Evolutionary conservation across 2,113 vertebrate genomes (phyloP).

Genomic region (Percina caprodes): DNA sequence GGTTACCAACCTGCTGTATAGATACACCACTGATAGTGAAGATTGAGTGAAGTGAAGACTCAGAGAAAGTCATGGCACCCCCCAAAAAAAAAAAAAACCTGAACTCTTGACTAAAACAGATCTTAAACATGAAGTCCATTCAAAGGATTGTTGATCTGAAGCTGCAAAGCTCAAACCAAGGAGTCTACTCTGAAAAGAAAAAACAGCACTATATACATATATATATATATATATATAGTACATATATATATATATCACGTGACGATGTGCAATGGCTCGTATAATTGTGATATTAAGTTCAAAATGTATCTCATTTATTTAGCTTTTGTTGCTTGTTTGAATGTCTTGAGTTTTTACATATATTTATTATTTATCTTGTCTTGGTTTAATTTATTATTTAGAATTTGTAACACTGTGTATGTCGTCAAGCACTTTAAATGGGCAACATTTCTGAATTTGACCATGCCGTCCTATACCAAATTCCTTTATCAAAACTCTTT

Average conservation of each 20-base stretch:
- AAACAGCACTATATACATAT: slow-evolving; percentile 63
- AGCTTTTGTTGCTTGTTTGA: slow-evolving; percentile 81
- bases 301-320: slow-evolving; percentile 79
- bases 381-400: slow-evolving; percentile 61
- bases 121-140: slow-evolving; percentile 21
- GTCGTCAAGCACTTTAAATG: slow-evolving; percentile 86
- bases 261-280: slow-evolving; percentile 96
- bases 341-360: slow-evolving; percentile 79
- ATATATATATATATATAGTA: slow-evolving; percentile 56
- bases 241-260: slow-evolving; percentile 81
- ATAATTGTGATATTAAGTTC: slow-evolving; percentile 87
- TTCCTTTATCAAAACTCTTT: slow-evolving; percentile 45
- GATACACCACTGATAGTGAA: slow-evolving; percentile 53
- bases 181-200: slow-evolving; percentile 75
- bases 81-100: slow-evolving; percentile 19
- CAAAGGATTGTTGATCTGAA: slow-evolving; percentile 60
- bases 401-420: slow-evolving; percentile 73
- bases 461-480: slow-evolving; percentile 72
- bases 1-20: slow-evolving; percentile 66
- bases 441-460: slow-evolving; percentile 73
- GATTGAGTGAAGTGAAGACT: slow-evolving; percentile 19
- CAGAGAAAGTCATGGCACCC: slow-evolving; percentile 10
- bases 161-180: slow-evolving; percentile 60
- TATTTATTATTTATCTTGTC: slow-evolving; percentile 64
- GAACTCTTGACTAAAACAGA: slow-evolving; percentile 55